Evolutionary conservation across 2,888 invertebrate genomes (phyloP), one percentile per base, ranked within the genome.

Genomic region (Euplagia quadripunctaria): DNA sequence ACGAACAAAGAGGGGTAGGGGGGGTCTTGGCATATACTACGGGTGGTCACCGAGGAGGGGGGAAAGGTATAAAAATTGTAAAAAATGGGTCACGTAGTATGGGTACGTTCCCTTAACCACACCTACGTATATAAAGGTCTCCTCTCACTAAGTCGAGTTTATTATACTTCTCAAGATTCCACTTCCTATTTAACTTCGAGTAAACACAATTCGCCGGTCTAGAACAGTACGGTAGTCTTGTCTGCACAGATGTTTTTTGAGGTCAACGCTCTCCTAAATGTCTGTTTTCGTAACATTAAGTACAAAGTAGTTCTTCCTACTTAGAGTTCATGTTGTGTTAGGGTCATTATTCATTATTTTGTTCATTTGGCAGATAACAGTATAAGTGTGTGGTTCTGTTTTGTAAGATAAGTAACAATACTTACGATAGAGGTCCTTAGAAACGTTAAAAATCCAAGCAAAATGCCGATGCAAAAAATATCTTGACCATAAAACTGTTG

Each of bases 261-360:
- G 83, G 83, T 83, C 77, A 75, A 70, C 52, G 77, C 42, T 58
- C 81, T 61, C 63, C 83, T 66, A 69, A 42, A 41, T 75, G 71
- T 82, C 83, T 84, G 79, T 77, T 82, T 82, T 78, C 74, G 75
- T 84, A 84, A 72, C 68, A 55, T 42, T 55, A 42, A 49, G 61
- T 12, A 14, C 17, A 16, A 43, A 43, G 64, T 67, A 52, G 41
- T 61, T 55, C 68, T 68, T 70, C 61, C 71, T 74, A 63, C 52
- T 43, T 49, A 49, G 43, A 61, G 61, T 61, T 31, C 61, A 31
- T 49, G n/a, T 20, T 61, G 3, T 41, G n/a, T 66, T 63, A 43
- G 63, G 31, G 55, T 58, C 64, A 65, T 73, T 68, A 71, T 31
- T 71, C 52, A 52, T 55, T 68, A 43, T 52, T 55, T 52, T 8